Base-by-base conservation (phyloP, 2,888 invertebrate species). In the Macaria notata region DNA sequence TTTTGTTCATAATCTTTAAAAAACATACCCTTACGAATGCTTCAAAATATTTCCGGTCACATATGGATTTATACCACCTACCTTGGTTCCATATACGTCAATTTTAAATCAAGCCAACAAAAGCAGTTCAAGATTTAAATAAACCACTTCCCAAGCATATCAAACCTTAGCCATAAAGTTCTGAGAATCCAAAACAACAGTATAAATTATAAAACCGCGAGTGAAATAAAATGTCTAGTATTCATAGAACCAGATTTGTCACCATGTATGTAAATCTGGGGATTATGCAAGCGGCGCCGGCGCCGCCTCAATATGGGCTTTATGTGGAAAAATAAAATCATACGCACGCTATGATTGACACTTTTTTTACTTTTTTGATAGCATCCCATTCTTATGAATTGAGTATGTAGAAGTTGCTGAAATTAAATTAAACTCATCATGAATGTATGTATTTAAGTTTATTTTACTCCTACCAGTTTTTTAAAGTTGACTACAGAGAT, bases 241-340 rank as follows among this genome's bases (percentile, higher is more conserved):
- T 44, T 44, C 55, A 52, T 49, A 58, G 58, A 58, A 63, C 65
- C 62, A 65, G 65, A 67, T 59, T 62, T 54, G 53, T 56, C 63
- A 59, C 63, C 54, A 63, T 54, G 62, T 65, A 59, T 54, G 62
- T 67, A 59, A 63, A 65, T 67, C 57, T 50, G 42, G 31, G 52
- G 61, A 61, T 64, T 61, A 58, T 60, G 60, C 59, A 52, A 66
- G 56, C 51, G 46, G 56, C 52, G 44, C 41, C 54, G 59, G 62
- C 62, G 62, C 54, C 48, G 43, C 50, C 46, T 56, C 54, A 45
- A 46, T 56, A 49, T 59, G 51, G 57, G 62, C 51, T 61, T 59
- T 59, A 46, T 54, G 59, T 46, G 44, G 52, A 49, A 53, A 46
- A 47, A 9, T 44, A 7, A 38, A 29, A 54, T n/a, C 54, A 50